Conservation (phyloP, 1,140 invertebrate genomes). For the Drosophila lini region DNA sequence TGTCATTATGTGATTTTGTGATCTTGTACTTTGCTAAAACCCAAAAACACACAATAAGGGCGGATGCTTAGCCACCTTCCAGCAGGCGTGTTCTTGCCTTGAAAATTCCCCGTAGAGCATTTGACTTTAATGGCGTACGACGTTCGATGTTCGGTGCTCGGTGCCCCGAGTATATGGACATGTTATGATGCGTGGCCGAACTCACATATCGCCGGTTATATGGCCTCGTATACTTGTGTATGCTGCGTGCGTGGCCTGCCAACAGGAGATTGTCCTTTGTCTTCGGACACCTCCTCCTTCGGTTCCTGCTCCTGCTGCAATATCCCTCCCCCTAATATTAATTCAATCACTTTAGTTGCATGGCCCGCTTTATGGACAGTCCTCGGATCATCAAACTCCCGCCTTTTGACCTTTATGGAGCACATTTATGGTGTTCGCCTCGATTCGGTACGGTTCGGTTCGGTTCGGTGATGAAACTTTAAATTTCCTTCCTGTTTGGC, state of each 20-base stretch:
- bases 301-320: conserved; percentile 10
- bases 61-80: conserved; percentile 49
- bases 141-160: conserved; percentile 35
- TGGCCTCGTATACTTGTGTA: conserved; percentile 37
- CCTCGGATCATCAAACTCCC: conserved; percentile 46
- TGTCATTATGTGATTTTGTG: conserved; percentile 66
- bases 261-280: conserved; percentile 46
- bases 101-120: conserved; percentile 75
- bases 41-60: conserved; percentile 44
- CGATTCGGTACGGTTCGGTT: background rate
- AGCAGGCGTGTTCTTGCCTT: conserved; percentile 45
- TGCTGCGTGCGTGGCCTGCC: conserved; percentile 56
- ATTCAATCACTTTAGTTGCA: conserved; percentile 72
- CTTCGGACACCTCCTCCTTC: conserved; percentile 1
- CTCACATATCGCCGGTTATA: conserved; percentile 30
- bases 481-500: conserved; percentile 55
- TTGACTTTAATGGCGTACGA: conserved; percentile 76
- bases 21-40: conserved; percentile 40
- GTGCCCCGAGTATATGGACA: conserved; percentile 67
- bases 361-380: conserved; percentile 42
- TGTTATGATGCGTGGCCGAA: conserved; percentile 78
- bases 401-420: conserved; percentile 42
- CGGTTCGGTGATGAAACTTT: conserved; percentile 45
- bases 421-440: conserved; percentile 20
- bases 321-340: conserved; percentile 52